phyloP scores from a whole-genome alignment of 2,888 invertebrate genomes.

The Trypoxylon attenuatum region DNA sequence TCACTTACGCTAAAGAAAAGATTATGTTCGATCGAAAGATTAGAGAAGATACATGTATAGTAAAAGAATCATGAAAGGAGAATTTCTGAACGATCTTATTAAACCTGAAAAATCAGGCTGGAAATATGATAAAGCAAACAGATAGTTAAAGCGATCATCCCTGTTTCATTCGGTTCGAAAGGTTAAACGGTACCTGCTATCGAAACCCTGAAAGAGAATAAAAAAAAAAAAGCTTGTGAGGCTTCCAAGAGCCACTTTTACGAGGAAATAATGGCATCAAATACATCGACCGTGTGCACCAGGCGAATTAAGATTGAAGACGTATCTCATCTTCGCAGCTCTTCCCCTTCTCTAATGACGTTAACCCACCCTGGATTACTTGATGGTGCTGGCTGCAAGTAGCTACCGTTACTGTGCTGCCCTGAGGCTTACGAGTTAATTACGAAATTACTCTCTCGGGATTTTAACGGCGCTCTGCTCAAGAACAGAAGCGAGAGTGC shows the following conservation, averaged over 20 bases:
- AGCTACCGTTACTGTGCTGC: slow-evolving; percentile 45
- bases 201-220: no score
- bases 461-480: slow-evolving; percentile 33
- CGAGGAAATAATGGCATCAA: background rate
- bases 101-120: no score
- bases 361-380: slow-evolving; percentile 34
- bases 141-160: no score
- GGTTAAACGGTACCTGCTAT: background rate
- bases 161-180: background rate
- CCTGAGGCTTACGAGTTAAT: slow-evolving; percentile 44
- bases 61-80: no score
- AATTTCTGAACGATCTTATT: no score
- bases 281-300: slow-evolving; percentile 1
- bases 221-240: background rate
- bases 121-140: no score
- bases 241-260: background rate
- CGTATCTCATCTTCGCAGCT: slow-evolving; percentile 39
- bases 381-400: slow-evolving; percentile 31
- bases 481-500: slow-evolving; percentile 19
- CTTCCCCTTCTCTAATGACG: slow-evolving; percentile 45
- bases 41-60: no score
- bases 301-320: slow-evolving; percentile 50
- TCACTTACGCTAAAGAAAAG: no score
- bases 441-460: slow-evolving; percentile 58
- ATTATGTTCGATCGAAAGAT: no score